Conservation (phyloP, 1,140 invertebrate genomes). For the Camponotus vicinus region DNA sequence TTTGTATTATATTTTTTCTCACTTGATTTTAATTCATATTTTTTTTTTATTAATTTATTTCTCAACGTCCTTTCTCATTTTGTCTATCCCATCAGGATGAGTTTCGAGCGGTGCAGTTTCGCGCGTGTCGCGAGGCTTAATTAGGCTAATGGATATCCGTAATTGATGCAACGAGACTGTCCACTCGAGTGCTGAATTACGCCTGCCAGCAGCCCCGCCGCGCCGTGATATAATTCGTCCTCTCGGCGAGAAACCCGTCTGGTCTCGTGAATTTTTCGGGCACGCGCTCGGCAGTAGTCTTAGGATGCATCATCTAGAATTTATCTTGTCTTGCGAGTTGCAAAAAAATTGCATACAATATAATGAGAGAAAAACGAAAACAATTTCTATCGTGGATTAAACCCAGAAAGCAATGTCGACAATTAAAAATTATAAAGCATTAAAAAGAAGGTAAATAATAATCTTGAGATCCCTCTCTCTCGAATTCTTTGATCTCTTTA, state of each 20-base stretch:
- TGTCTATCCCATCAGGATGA: not conserved
- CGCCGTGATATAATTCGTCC: slow-evolving; percentile 63
- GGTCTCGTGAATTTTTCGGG: slow-evolving; percentile 46
- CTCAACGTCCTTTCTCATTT: not conserved
- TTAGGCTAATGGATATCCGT: slow-evolving; percentile 75
- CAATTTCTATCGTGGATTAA: slow-evolving; percentile 11
- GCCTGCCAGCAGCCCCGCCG: slow-evolving; percentile 17
- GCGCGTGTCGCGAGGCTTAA: slow-evolving; percentile 65
- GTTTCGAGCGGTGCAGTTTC: slow-evolving; percentile 33
- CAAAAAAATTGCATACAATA: slow-evolving; percentile 31
- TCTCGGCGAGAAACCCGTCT: slow-evolving; percentile 12
- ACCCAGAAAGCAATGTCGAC: not conserved
- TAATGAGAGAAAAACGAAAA: slow-evolving; percentile 16
- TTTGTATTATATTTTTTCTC: not conserved
- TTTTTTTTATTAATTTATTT: not conserved
- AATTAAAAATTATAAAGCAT: slow-evolving; percentile 39
- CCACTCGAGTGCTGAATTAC: slow-evolving; percentile 52
- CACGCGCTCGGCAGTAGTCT: slow-evolving; percentile 25
- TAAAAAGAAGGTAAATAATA: not conserved
- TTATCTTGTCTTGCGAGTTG: slow-evolving; percentile 44
- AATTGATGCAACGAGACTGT: slow-evolving; percentile 70
- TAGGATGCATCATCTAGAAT: slow-evolving; percentile 51
- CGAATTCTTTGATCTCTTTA: slow-evolving; percentile 5
- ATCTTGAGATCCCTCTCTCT: not conserved
- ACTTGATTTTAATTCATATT: slow-evolving; percentile 1